Percentiles rank a stretch among this genome's conserved stretches.
Conservation (phyloP, 2,797 vertebrate genomes). For the Sebastes cheni region DNA sequence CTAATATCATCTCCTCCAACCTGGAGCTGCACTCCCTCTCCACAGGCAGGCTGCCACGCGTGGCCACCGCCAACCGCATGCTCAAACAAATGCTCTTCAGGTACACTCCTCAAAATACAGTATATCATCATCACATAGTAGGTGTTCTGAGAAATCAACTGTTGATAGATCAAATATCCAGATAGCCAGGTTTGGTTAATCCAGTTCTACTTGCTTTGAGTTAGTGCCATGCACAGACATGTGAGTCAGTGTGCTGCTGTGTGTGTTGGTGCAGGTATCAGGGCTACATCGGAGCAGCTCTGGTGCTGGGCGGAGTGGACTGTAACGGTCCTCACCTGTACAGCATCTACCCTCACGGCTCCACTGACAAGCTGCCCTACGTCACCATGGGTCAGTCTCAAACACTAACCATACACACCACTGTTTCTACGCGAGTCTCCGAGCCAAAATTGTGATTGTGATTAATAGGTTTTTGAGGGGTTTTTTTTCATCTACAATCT, state of each 20-base stretch:
- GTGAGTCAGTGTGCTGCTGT: not conserved
- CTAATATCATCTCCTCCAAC: slow-evolving; percentile 97
- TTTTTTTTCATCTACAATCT: not conserved
- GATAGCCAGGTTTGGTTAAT: not conserved
- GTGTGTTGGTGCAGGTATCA: slow-evolving; percentile 87
- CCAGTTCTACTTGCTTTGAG: not conserved
- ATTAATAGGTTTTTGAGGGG: too few species aligned
- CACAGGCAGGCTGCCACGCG: slow-evolving; percentile 91
- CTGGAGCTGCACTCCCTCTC: slow-evolving; percentile 95
- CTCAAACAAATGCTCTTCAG: slow-evolving; percentile 99
- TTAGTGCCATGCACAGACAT: not conserved
- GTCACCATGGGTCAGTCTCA: slow-evolving; percentile 95
- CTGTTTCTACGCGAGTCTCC: too few species aligned
- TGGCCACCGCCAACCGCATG: slow-evolving; percentile 95
- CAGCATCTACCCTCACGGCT: slow-evolving; percentile 97
- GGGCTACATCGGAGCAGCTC: slow-evolving; percentile 94
- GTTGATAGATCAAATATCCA: not conserved
- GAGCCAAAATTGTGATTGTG: too few species aligned
- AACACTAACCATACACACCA: not conserved
- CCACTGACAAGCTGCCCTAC: slow-evolving; percentile 96
- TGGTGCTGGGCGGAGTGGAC: slow-evolving; percentile 95
- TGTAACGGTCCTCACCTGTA: slow-evolving; percentile 93
- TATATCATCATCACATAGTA: not conserved
- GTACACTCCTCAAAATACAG: slow-evolving; percentile 63
- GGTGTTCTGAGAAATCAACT: not conserved